Percentiles rank a stretch among this genome's conserved stretches.
These are phyloP conservation scores for Yponomeuta evonymella DNA, from an alignment of 2,888 invertebrate species.

Conservation along the genomic window DNA sequence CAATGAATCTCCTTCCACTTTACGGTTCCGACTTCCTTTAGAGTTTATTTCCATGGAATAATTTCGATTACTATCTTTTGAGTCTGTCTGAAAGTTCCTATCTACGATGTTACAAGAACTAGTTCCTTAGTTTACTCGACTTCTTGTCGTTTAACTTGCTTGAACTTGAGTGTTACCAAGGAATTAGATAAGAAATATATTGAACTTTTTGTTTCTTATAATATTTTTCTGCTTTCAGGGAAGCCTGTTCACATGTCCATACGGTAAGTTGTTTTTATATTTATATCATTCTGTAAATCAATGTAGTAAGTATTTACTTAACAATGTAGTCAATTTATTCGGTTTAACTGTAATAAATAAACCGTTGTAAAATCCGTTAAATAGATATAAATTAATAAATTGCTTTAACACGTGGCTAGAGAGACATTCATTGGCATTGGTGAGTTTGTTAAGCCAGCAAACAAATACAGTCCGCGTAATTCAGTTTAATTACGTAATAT, in stretches of 20 bases:
- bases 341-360: background rate
- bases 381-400: background rate
- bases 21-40: background rate
- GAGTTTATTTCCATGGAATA: background rate
- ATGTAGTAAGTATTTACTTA: background rate
- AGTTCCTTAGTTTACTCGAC: background rate
- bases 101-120: background rate
- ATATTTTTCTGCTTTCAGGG: slow-evolving; percentile 72
- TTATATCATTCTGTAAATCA: too few relatives aligned
- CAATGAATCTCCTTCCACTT: slow-evolving; percentile 1
- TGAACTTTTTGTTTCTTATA: slow-evolving; percentile 7
- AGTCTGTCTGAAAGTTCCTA: background rate
- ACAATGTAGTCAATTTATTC: background rate
- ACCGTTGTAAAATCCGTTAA: background rate
- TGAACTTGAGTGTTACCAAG: background rate
- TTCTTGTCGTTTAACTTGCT: background rate
- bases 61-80: slow-evolving; percentile 3
- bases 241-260: slow-evolving; percentile 82
- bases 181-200: background rate
- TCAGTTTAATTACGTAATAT: background rate
- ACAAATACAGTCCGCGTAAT: background rate
- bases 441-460: background rate
- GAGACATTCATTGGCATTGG: background rate
- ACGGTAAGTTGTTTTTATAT: slow-evolving; percentile 75
- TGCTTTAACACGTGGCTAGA: slow-evolving; percentile 3